Evolutionary conservation across 1,140 invertebrate genomes (phyloP).

Genomic region (Pissodes strobi): DNA sequence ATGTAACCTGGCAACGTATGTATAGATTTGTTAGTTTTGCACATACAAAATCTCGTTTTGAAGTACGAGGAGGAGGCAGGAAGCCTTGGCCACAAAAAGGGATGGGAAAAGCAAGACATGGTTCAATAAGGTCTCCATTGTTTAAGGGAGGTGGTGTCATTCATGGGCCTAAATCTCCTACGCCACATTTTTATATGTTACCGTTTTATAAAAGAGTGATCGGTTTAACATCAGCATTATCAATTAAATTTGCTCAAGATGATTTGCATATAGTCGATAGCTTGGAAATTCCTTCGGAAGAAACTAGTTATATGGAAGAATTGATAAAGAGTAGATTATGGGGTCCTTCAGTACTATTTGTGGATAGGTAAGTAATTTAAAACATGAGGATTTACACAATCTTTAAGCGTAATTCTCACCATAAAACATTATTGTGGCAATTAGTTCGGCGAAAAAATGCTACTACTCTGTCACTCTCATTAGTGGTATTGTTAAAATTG

Average conservation of each 20-base stretch:
- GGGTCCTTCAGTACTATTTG: slow-evolving; percentile 94
- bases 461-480: no score
- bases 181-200: slow-evolving; percentile 91
- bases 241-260: slow-evolving; percentile 92
- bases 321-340: slow-evolving; percentile 84
- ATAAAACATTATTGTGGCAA: no score
- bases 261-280: slow-evolving; percentile 90
- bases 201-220: slow-evolving; percentile 72
- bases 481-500: no score
- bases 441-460: no score
- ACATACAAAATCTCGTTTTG: slow-evolving; percentile 74
- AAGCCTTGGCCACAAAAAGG: slow-evolving; percentile 98
- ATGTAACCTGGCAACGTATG: slow-evolving; percentile 86
- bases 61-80: slow-evolving; percentile 82
- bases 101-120: slow-evolving; percentile 83
- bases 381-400: no score
- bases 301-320: slow-evolving; percentile 78
- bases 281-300: slow-evolving; percentile 83
- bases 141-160: slow-evolving; percentile 79
- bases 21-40: slow-evolving; percentile 81
- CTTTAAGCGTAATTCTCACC: no score
- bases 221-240: slow-evolving; percentile 82
- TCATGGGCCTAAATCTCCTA: slow-evolving; percentile 89
- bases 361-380: slow-evolving; percentile 75
- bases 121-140: slow-evolving; percentile 87